A percentile compares a stretch with the other conserved stretches of the same genome.
Evolutionary conservation across 1,140 invertebrate genomes (phyloP).

Genomic region (Heterodera schachtii): DNA sequence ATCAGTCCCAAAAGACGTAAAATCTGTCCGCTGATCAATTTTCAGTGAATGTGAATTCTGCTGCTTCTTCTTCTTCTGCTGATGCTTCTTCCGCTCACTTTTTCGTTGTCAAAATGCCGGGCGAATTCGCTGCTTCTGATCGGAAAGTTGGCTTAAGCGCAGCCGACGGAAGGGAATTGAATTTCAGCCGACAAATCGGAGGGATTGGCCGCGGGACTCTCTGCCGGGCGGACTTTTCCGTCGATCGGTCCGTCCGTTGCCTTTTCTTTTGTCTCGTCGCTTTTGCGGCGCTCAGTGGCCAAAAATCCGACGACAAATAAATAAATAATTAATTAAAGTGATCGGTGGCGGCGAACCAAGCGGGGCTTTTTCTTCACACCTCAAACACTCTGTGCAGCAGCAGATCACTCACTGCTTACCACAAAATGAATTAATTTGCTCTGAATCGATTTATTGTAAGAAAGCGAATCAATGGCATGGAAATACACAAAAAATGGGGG

Average conservation of each 20-base stretch:
- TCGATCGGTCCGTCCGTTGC: background rate
- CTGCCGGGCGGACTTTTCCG: background rate
- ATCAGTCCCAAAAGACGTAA: background rate
- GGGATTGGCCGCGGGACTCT: background rate
- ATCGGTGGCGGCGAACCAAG: too few species aligned
- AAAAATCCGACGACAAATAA: background rate
- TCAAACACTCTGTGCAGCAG: too few species aligned
- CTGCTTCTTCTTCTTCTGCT: too few species aligned
- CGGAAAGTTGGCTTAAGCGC: background rate
- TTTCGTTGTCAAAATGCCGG: background rate
- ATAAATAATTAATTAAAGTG: too few species aligned
- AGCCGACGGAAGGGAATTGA: background rate
- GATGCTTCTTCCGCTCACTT: too few species aligned
- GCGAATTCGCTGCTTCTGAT: background rate
- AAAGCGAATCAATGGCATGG: too few species aligned
- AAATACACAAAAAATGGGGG: too few species aligned
- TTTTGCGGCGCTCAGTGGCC: background rate
- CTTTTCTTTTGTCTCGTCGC: background rate
- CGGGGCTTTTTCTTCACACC: too few species aligned
- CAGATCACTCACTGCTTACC: too few species aligned
- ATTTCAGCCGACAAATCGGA: background rate
- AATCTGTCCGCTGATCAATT: background rate
- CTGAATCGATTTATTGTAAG: too few species aligned
- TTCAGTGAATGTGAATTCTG: background rate
- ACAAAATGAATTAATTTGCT: too few species aligned